Conservation (phyloP, 2,888 invertebrate species). For the Neria commutata region DNA sequence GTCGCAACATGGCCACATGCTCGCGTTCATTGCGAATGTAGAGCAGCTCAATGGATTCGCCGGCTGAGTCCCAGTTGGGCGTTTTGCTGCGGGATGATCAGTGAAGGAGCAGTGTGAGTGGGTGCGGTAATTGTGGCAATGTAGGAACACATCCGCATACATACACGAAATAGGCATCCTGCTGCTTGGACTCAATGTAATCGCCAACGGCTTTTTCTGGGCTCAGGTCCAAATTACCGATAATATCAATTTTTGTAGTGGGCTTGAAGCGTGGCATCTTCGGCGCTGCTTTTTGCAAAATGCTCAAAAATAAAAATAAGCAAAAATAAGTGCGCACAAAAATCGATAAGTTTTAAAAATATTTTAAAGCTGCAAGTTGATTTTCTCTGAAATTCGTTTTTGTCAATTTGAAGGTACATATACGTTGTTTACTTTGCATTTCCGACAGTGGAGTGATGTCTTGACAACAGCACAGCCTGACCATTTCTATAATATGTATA, state of each 20-base stretch:
- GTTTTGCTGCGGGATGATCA: constrained; percentile 45
- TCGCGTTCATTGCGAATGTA: constrained; percentile 56
- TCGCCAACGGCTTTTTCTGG: constrained; percentile 56
- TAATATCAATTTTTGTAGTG: constrained; percentile 55
- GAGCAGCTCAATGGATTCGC: constrained; percentile 55
- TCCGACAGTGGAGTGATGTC: too few species aligned
- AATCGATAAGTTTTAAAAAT: background rate
- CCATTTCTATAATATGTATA: too few species aligned
- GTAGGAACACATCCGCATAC: constrained; percentile 14
- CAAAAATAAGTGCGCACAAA: too few species aligned
- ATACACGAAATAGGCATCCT: constrained; percentile 56
- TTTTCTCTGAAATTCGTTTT: too few species aligned
- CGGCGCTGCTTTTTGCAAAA: background rate
- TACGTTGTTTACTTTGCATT: too few species aligned
- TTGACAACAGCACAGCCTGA: too few species aligned
- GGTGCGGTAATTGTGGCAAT: background rate
- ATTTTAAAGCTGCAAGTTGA: too few species aligned
- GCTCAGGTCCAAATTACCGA: constrained; percentile 55
- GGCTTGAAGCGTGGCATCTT: constrained; percentile 58
- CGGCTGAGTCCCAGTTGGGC: constrained; percentile 59
- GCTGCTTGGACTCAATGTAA: constrained; percentile 54
- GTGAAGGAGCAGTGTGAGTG: background rate
- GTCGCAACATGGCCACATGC: constrained; percentile 47
- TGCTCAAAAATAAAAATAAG: too few species aligned
- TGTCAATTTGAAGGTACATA: too few species aligned